Evolutionary conservation across 2,113 vertebrate species (phyloP).

Genomic region (Nycticryphes semicollaris): DNA sequence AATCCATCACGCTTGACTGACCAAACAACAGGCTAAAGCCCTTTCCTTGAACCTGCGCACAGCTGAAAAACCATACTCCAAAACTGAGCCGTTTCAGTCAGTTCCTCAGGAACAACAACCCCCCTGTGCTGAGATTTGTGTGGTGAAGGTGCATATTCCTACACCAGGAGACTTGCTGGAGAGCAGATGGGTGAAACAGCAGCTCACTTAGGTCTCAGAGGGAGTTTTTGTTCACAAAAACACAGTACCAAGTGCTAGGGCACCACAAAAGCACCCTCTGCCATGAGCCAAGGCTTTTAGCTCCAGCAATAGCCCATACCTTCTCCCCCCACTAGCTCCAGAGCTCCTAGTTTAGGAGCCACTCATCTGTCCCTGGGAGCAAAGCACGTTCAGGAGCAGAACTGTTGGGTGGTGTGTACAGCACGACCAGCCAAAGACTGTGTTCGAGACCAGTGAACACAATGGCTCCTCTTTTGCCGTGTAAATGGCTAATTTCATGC

Average conservation of each 20-base stretch:
- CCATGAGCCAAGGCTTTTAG: not conserved
- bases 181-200: not conserved
- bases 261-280: not conserved
- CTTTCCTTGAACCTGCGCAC: not conserved
- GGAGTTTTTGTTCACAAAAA: not conserved
- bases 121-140: not conserved
- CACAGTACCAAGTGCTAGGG: not conserved
- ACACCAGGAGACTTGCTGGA: not conserved
- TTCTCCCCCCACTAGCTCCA: not conserved
- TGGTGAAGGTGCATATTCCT: not conserved
- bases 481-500: constrained; percentile 10
- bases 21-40: not conserved
- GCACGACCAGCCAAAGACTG: not conserved
- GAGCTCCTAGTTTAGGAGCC: not conserved
- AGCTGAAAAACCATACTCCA: not conserved
- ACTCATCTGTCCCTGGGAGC: not conserved
- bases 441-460: constrained; percentile 31
- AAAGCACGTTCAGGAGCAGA: not conserved
- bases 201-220: not conserved
- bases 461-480: not conserved
- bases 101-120: not conserved
- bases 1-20: not conserved
- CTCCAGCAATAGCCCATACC: not conserved
- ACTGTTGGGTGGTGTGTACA: not conserved
- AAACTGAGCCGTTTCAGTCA: not conserved